Conservation (phyloP, 2,113 vertebrate genomes). For the Prionailurus viverrinus region DNA sequence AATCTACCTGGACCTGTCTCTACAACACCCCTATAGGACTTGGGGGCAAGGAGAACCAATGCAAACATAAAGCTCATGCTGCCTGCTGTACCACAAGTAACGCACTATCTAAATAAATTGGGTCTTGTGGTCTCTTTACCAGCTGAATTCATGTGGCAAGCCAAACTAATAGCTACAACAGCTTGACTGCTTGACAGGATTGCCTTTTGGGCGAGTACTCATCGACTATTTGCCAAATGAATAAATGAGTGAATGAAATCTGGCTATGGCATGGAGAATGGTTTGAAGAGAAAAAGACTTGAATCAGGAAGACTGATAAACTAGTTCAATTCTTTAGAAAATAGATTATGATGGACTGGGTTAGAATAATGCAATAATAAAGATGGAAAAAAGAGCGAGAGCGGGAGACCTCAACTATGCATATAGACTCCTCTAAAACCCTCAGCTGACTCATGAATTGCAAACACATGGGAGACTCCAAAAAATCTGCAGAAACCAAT, state of each 20-base stretch:
- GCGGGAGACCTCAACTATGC: background rate
- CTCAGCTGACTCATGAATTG: background rate
- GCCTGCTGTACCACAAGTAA: background rate
- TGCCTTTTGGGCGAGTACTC: slow-evolving; percentile 31
- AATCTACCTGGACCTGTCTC: background rate
- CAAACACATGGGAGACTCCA: slow-evolving; percentile 3
- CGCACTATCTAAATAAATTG: background rate
- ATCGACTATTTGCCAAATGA: slow-evolving; percentile 31
- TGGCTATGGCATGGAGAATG: background rate
- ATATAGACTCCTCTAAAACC: background rate
- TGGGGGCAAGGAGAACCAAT: background rate
- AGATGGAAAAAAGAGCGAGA: background rate
- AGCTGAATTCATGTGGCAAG: background rate
- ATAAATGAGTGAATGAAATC: slow-evolving; percentile 54
- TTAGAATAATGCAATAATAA: background rate
- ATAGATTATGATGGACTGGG: background rate
- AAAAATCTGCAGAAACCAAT: background rate
- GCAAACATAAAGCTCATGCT: background rate
- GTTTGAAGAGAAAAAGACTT: slow-evolving; percentile 35
- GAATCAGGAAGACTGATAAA: slow-evolving; percentile 2
- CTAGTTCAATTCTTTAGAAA: background rate
- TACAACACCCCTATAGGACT: background rate
- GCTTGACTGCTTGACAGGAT: background rate
- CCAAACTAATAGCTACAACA: background rate
- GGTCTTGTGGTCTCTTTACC: background rate